Evolutionary conservation across 2,113 vertebrate genomes (phyloP), one percentile per base, ranked within the genome.

Genomic region (Salvelinus sp.): DNA sequence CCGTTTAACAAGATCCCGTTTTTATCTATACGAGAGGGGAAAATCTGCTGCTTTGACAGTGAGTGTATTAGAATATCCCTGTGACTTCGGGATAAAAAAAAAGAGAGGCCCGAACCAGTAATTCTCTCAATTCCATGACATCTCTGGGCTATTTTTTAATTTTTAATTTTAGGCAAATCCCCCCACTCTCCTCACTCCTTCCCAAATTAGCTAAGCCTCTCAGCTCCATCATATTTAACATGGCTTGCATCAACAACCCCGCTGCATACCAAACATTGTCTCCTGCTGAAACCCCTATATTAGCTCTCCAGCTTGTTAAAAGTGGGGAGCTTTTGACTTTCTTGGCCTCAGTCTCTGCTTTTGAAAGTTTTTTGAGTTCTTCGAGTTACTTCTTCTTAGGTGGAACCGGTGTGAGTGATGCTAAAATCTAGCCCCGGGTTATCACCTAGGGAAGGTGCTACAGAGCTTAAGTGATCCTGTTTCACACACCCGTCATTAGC

Each of bases 171-270:
- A 88, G 85, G 86, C 83, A 93, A 92, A 88, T 85, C 86, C 83
- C 83, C 83, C 83, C 78, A 80, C 86, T 81, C 86, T 80, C 81
- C 83, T 85, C 82, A 16, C 75, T 86, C 89, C 88, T 90, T 92
- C 88, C 90, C 89, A 93, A 94, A 94, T 93, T 90, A 93, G 92
- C 89, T 93, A 93, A 94, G 91, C 91, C 88, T 92, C 89, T 94
- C 90, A 88, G 89, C 86, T 91, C 88, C 91, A 91, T 93, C 91
- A 92, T 92, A 91, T 82, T 83, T 85, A 92, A 87, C 86, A 88
- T 78, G 88, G 86, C 88, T 90, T 69, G 79, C 83, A 83, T 91
- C 89, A 91, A 92, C 87, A 91, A 89, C 77, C 83, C 86, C 69
- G 70, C 76, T 74, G 70, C 75, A 48, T 76, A 73, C 72, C 80